These are phyloP conservation scores for Zygogramma bicolorata DNA, from an alignment of 2,888 invertebrate genomes.

Conservation along the genomic window DNA sequence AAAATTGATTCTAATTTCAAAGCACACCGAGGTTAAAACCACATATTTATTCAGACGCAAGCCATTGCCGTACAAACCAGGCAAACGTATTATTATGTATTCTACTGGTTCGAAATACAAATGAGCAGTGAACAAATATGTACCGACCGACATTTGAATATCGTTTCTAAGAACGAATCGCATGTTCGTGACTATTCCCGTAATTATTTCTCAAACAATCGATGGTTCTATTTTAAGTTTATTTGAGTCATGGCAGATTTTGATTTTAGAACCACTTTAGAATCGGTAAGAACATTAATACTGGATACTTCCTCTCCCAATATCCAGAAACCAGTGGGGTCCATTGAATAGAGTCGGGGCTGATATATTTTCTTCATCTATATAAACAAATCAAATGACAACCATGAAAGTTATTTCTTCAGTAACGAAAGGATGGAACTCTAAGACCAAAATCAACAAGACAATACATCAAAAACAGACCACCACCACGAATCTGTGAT, in stretches of 20 bases:
- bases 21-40: too few relatives aligned
- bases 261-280: neutral
- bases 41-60: too few relatives aligned
- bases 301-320: neutral
- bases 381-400: too few relatives aligned
- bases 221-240: neutral
- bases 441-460: too few relatives aligned
- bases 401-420: too few relatives aligned
- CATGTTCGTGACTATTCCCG: neutral
- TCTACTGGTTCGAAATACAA: neutral
- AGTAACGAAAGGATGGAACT: too few relatives aligned
- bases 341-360: neutral
- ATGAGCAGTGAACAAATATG: neutral
- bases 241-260: neutral
- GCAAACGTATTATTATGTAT: too few relatives aligned
- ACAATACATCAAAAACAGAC: too few relatives aligned
- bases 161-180: neutral
- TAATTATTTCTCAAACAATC: slow-evolving; percentile 7
- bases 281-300: neutral
- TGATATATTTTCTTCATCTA: too few relatives aligned
- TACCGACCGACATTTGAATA: neutral
- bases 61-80: too few relatives aligned
- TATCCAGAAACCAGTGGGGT: neutral
- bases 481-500: too few relatives aligned
- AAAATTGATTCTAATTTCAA: too few relatives aligned